Percentiles rank a stretch among this genome's conserved stretches.
These are phyloP conservation scores for Neolamprologus modestus DNA, from an alignment of 2,113 vertebrate species.

Conservation along the genomic window DNA sequence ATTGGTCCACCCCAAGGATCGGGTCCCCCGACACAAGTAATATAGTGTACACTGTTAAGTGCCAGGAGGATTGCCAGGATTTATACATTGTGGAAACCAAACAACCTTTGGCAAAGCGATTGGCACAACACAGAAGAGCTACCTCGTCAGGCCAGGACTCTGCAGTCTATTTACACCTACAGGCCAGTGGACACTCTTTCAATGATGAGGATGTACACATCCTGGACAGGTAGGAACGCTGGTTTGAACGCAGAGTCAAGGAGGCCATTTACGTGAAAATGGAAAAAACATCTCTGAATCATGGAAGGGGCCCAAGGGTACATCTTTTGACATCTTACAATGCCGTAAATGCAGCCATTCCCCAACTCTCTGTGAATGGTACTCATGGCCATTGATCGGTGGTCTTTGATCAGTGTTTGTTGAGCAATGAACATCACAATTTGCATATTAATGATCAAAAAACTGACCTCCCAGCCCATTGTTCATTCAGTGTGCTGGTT, in stretches of 20 bases:
- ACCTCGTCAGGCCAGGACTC: background rate
- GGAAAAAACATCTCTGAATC: background rate
- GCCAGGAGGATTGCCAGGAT: background rate
- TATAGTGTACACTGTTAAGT: background rate
- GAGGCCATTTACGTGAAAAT: background rate
- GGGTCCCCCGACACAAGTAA: background rate
- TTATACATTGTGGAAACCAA: background rate
- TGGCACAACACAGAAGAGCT: background rate
- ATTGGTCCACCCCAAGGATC: background rate
- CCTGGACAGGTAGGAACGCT: background rate
- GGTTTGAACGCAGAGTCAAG: rapidly evolving
- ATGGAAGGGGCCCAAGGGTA: rapidly evolving
- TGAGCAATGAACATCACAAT: background rate
- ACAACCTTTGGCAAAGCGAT: background rate
- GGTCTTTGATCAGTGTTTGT: background rate
- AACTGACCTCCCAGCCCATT: background rate
- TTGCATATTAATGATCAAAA: background rate
- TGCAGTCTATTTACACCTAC: background rate
- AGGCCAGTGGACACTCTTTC: background rate
- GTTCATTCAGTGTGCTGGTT: background rate
- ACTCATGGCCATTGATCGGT: background rate
- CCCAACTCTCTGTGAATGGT: background rate
- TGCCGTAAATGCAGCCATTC: background rate
- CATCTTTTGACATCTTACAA: background rate
- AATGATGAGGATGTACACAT: background rate